Evolutionary conservation across 2,797 vertebrate genomes (phyloP), one percentile per base, ranked within the genome.

Genomic region (Syngnathus rostellatus): DNA sequence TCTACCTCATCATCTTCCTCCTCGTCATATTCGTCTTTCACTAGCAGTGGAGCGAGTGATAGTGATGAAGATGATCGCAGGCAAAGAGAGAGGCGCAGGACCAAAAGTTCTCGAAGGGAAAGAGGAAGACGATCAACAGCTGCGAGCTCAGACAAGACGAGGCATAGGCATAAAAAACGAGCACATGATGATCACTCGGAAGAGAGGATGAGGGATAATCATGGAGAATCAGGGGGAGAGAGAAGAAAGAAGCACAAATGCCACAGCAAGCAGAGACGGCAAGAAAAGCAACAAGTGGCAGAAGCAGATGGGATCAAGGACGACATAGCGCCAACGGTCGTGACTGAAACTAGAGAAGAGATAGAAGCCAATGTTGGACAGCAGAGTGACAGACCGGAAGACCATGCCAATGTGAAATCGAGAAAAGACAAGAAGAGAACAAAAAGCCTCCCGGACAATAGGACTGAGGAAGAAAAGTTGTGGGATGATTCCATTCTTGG

Each of bases 401-500:
- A 81, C n/a, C 19, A 75, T 2, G 70, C 77, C 40, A 93, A 89
- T 79, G 40, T 68, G 55, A 94, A 87, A 80, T 86, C 64, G 67
- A 90, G 82, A 77, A 94, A 88, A 73, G 82, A 89, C 46, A 91
- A 89, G 86, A 94, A 90, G 78, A 91, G 90, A 85, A 75, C 66
- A 14, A 89, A 86, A 45, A 79, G 79, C 5, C 81, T 82, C 76
- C 64, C 37, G 57, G 84, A 91, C 80, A 86, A 68, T 14, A 88
- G 88, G 83, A 94, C 91, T 17, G 94, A 95, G 70, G 94, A 95
- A 72, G 94, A 96, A 78, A 90, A 92, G 65, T 89, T 95, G 50
- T 94, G 93, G 93, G 93, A 94, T 41, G 92, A 92, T 76, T 94
- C 93, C n/a, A 91, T 94, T 64, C 78, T 95, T 69, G 92, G 93